A percentile compares a stretch with the other conserved stretches of the same genome.
These are phyloP conservation scores for Astyanax mexicanus DNA, from an alignment of 2,797 vertebrate genomes.

Conservation along the genomic window DNA sequence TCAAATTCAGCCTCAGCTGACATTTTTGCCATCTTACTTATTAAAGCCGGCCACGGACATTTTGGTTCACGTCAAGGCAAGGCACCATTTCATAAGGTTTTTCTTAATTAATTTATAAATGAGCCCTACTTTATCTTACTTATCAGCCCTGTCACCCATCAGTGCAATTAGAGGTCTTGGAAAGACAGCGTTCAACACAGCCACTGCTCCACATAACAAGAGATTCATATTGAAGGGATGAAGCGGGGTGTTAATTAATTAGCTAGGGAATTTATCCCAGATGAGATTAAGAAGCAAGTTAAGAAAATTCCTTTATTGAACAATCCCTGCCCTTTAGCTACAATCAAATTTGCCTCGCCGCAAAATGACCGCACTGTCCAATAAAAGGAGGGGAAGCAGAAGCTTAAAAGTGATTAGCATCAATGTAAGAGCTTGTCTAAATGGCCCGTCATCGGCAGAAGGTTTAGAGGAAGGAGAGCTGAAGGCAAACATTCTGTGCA, in stretches of 20 bases:
- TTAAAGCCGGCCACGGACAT: slow-evolving; percentile 8
- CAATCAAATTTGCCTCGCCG: not conserved
- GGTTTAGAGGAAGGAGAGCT: not conserved
- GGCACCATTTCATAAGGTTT: slow-evolving; percentile 34
- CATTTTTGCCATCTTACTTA: slow-evolving; percentile 1
- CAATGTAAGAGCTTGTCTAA: not conserved
- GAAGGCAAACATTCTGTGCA: not conserved
- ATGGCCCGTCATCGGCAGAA: not conserved
- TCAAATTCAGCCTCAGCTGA: slow-evolving; percentile 41
- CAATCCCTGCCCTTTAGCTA: slow-evolving; percentile 28
- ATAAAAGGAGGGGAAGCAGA: slow-evolving; percentile 9
- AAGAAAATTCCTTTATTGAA: slow-evolving; percentile 22
- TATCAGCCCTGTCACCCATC: slow-evolving; percentile 42
- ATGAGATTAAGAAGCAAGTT: slow-evolving; percentile 47
- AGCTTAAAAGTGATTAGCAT: slow-evolving; percentile 25
- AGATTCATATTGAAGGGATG: slow-evolving; percentile 38
- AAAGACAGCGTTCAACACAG: slow-evolving; percentile 8
- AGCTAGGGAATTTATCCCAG: slow-evolving; percentile 36
- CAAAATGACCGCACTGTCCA: not conserved
- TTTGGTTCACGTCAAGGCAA: slow-evolving; percentile 27
- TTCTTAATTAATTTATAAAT: slow-evolving; percentile 52
- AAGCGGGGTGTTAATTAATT: slow-evolving; percentile 50
- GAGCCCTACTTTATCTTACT: slow-evolving; percentile 45
- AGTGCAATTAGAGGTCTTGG: slow-evolving; percentile 44
- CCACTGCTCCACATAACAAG: slow-evolving; percentile 39